Evolutionary conservation across 92 coral and sea anemone genomes (phyloP).

Genomic region (Isaurus tuberculatus): DNA sequence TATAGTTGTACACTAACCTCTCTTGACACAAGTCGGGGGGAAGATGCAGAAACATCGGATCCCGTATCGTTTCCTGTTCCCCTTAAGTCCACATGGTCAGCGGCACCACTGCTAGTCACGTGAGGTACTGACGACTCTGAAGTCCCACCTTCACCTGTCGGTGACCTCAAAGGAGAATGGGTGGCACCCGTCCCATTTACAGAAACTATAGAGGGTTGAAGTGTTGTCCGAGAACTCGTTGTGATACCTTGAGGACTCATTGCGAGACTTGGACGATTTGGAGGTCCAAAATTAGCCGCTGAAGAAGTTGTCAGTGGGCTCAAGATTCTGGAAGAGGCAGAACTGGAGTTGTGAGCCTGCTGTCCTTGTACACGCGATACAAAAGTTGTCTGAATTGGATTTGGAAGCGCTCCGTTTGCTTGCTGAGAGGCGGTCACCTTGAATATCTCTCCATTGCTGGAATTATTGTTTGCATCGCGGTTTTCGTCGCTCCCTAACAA

Average conservation of each 20-base stretch:
- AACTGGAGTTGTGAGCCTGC: conserved; percentile 4
- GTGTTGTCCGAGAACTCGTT: conserved; percentile 53
- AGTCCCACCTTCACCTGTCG: conserved; percentile 60
- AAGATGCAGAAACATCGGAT: conserved; percentile 82
- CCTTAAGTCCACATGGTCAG: conserved; percentile 82
- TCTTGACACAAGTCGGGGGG: conserved; percentile 71
- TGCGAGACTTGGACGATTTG: conserved; percentile 56
- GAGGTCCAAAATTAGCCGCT: conserved; percentile 53
- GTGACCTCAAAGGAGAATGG: conserved; percentile 74
- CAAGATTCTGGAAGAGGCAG: conserved; percentile 47
- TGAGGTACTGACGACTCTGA: conserved; percentile 85
- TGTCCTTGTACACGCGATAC: conserved; percentile 16
- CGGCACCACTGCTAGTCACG: conserved; percentile 91
- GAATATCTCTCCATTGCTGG: conserved; percentile 48
- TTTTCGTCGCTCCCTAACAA: conserved; percentile 49
- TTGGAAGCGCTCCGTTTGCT: conserved; percentile 49
- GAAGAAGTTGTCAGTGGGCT: conserved; percentile 50
- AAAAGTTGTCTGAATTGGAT: conserved; percentile 19
- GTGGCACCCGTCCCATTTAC: conserved; percentile 32
- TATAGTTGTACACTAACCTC: conserved; percentile 61
- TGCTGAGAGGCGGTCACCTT: conserved; percentile 72
- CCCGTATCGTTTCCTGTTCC: conserved; percentile 73
- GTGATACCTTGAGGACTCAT: conserved; percentile 55
- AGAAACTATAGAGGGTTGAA: conserved; percentile 37
- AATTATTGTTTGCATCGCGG: conserved; percentile 74